A percentile compares a stretch with the other conserved stretches of the same genome.
These are phyloP conservation scores for Danaus chrysippus DNA, from an alignment of 2,888 invertebrate species.

Conservation along the genomic window DNA sequence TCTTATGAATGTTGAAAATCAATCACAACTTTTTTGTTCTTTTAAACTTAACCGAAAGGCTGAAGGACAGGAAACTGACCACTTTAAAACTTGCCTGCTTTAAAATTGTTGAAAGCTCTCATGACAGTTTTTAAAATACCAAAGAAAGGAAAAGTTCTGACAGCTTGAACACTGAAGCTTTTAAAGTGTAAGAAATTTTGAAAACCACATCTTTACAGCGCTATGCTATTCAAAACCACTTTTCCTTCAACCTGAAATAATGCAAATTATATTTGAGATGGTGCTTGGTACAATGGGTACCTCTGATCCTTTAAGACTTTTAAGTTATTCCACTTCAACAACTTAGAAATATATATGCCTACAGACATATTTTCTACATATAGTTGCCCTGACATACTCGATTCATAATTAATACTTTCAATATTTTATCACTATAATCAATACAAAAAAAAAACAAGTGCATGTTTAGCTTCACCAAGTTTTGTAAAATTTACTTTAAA, in stretches of 20 bases:
- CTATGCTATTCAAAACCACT: background rate
- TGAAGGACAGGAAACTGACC: background rate
- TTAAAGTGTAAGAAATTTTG: constrained; percentile 6
- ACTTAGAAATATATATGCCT: too few species aligned
- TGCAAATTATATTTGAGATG: constrained; percentile 21
- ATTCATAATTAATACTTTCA: too few species aligned
- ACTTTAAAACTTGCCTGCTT: background rate
- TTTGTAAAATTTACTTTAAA: too few species aligned
- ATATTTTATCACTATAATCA: too few species aligned
- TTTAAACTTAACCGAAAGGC: background rate
- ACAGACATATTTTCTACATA: too few species aligned
- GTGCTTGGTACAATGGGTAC: constrained; percentile 27
- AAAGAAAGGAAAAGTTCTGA: background rate
- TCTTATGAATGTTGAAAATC: too few species aligned
- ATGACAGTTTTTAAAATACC: background rate
- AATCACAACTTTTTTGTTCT: too few species aligned
- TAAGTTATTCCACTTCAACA: background rate
- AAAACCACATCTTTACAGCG: background rate
- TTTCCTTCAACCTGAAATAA: constrained; percentile 9
- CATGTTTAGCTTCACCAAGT: too few species aligned
- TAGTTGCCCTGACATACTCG: too few species aligned
- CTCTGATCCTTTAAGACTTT: constrained; percentile 13
- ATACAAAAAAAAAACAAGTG: too few species aligned
- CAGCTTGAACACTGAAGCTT: background rate
- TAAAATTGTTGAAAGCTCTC: background rate